phyloP scores from a whole-genome alignment of 1,140 invertebrate genomes.

The Drosophila sucinea region DNA sequence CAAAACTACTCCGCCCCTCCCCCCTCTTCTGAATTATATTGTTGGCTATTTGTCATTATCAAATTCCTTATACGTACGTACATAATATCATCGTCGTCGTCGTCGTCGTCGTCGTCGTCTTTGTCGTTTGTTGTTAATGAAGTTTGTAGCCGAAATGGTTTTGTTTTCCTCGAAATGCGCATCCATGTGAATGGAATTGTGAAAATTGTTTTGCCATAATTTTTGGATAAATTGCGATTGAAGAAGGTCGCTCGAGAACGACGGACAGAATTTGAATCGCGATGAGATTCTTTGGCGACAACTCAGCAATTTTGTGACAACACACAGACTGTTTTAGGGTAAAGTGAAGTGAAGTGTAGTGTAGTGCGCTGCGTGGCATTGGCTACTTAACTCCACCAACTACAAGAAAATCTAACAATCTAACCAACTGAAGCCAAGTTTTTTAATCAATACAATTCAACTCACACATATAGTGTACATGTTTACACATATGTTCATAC shows the following conservation, averaged over 20 bases:
- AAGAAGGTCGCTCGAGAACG: slow-evolving; percentile 34
- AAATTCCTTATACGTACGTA: slow-evolving; percentile 13
- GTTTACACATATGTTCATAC: slow-evolving; percentile 10
- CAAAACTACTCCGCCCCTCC: background rate
- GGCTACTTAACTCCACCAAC: background rate
- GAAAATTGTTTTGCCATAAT: slow-evolving; percentile 55
- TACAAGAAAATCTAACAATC: background rate
- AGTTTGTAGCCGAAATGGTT: slow-evolving; percentile 48
- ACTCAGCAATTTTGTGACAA: slow-evolving; percentile 51
- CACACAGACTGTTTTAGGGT: background rate
- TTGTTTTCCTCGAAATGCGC: slow-evolving; percentile 42
- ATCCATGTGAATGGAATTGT: slow-evolving; percentile 38
- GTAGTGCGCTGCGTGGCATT: background rate
- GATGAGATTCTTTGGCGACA: slow-evolving; percentile 28
- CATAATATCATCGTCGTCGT: slow-evolving; percentile 1
- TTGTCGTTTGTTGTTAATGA: slow-evolving; percentile 31
- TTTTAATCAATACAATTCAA: slow-evolving; percentile 10
- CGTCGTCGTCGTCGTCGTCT: too few species aligned
- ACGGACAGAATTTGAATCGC: slow-evolving; percentile 45
- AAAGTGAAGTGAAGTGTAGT: slow-evolving; percentile 18
- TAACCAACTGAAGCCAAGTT: background rate
- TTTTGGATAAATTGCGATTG: slow-evolving; percentile 52
- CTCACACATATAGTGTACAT: background rate
- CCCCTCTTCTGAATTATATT: background rate
- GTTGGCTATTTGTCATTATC: slow-evolving; percentile 22